These are phyloP conservation scores for Lepidocolaptes lacrymiger DNA, from an alignment of 2,797 vertebrate genomes.

Conservation along the genomic window DNA sequence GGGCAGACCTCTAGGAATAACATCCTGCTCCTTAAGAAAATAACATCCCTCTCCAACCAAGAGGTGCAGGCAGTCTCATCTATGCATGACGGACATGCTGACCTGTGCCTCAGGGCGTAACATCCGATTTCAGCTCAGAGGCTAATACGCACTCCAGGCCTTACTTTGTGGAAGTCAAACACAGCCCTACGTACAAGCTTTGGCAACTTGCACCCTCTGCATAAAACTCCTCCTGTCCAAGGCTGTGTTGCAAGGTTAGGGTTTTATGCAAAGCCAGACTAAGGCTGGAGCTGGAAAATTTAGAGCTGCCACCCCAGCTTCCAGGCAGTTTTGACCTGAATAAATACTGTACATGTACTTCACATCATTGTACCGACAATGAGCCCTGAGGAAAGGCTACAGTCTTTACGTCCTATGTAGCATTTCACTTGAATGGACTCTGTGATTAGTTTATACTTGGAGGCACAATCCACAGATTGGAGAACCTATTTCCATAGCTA, in stretches of 20 bases:
- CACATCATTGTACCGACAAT: neutral
- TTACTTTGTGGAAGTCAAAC: neutral
- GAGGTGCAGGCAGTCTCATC: constrained; percentile 43
- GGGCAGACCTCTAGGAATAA: constrained; percentile 74
- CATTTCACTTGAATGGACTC: neutral
- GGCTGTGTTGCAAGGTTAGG: neutral
- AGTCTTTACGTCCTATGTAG: neutral
- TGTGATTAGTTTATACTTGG: neutral
- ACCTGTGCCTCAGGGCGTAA: constrained; percentile 68
- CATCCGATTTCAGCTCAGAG: constrained; percentile 50
- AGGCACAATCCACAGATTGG: neutral
- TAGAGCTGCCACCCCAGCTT: neutral
- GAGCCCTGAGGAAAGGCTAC: neutral
- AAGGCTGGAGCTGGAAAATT: neutral
- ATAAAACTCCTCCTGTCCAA: neutral
- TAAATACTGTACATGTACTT: neutral
- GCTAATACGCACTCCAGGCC: constrained; percentile 23
- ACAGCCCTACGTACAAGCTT: neutral
- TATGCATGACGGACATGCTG: constrained; percentile 58
- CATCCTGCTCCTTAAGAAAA: constrained; percentile 77
- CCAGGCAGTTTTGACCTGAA: neutral
- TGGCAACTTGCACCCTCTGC: neutral
- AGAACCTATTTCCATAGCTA: neutral
- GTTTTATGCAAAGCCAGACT: neutral
- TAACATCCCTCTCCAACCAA: constrained; percentile 67